These are phyloP conservation scores for Drosophila elegans DNA, from an alignment of 1,140 invertebrate species.

Conservation along the genomic window DNA sequence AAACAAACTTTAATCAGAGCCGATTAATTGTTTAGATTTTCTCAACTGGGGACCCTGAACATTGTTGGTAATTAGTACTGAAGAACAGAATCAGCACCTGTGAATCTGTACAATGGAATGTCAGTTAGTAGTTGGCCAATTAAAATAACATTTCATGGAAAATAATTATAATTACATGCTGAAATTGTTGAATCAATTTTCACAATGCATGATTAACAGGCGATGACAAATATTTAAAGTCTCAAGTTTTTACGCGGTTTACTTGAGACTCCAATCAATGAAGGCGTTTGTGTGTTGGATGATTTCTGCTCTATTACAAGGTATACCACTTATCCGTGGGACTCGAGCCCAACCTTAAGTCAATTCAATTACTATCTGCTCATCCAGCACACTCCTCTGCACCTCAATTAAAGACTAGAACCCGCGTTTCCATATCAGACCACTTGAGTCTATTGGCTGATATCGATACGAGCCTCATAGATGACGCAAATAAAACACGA, in stretches of 20 bases:
- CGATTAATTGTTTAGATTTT: conserved; percentile 35
- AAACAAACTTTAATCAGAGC: conserved; percentile 36
- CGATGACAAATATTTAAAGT: conserved; percentile 38
- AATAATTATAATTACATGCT: conserved; percentile 28
- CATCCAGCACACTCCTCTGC: conserved; percentile 23
- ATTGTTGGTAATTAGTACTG: conserved; percentile 16
- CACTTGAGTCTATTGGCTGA: conserved; percentile 42
- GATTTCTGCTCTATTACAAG: conserved; percentile 7
- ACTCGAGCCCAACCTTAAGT: conserved; percentile 5
- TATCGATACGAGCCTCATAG: conserved; percentile 38
- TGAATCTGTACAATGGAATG: conserved; percentile 26
- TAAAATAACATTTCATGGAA: conserved; percentile 21
- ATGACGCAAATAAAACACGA: conserved; percentile 54
- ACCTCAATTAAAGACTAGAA: conserved; percentile 27
- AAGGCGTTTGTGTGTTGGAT: conserved; percentile 19
- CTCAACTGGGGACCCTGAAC: background rate
- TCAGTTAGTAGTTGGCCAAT: conserved; percentile 3
- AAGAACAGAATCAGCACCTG: conserved; percentile 1
- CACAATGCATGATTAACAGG: conserved; percentile 33
- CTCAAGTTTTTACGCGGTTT: background rate
- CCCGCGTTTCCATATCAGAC: conserved; percentile 27
- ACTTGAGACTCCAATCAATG: conserved; percentile 10
- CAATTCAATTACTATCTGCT: conserved; percentile 36
- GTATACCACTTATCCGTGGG: conserved; percentile 17
- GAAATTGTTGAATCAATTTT: conserved; percentile 17